Conservation (phyloP, 2,797 vertebrate species). For the Enteromius mattozi region DNA sequence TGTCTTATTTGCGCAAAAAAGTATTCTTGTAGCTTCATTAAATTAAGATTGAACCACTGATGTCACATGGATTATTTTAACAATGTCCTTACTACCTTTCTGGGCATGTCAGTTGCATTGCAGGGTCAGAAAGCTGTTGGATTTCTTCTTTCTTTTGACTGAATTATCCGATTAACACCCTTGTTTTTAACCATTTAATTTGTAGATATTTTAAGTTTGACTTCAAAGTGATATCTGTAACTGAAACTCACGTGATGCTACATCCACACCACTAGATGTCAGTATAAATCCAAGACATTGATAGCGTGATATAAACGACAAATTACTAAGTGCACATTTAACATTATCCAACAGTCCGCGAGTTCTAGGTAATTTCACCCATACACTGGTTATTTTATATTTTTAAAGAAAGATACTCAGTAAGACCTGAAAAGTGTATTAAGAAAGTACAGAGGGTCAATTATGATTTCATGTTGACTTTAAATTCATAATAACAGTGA, state of each 20-base stretch:
- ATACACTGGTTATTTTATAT: neutral
- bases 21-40: neutral
- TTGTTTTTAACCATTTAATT: neutral
- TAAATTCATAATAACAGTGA: slow-evolving; percentile 22
- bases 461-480: slow-evolving; percentile 40
- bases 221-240: neutral
- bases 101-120: neutral
- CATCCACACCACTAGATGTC: slow-evolving; percentile 18
- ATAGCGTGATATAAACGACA: neutral
- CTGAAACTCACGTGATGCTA: neutral
- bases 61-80: neutral
- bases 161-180: neutral
- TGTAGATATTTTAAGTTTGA: neutral
- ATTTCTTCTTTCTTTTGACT: neutral
- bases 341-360: neutral
- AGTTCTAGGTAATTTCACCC: neutral
- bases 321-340: slow-evolving; percentile 6
- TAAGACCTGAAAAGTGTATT: neutral
- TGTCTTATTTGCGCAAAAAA: neutral
- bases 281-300: neutral
- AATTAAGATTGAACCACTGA: neutral
- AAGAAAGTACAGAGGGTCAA: neutral
- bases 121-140: neutral
- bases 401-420: neutral
- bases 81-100: neutral